Conservation (phyloP, 2,888 invertebrate species). For the Yponomeuta evonymella region DNA sequence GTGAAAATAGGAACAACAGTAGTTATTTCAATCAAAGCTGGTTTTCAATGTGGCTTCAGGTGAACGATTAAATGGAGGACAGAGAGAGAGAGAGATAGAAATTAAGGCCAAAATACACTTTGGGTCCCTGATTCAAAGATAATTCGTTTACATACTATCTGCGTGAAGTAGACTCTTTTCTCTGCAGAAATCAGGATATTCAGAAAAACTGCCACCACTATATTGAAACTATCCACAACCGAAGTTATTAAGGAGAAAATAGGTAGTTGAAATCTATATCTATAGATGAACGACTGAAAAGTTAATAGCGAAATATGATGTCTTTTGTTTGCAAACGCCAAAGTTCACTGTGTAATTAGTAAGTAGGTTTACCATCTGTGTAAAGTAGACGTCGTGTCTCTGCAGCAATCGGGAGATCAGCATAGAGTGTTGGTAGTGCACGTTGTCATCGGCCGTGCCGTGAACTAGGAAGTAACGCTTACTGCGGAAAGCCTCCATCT, state of each 20-base stretch:
- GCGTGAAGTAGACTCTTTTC: background rate
- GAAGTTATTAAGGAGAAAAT: too few species aligned
- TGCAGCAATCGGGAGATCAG: constrained; percentile 91
- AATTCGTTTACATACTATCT: background rate
- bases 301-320: too few species aligned
- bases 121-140: background rate
- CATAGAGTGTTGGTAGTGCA: constrained; percentile 98
- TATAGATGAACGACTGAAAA: too few species aligned
- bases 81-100: too few species aligned
- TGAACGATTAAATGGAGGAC: too few species aligned
- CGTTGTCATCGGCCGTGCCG: constrained; percentile 96
- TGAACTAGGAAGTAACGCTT: constrained; percentile 94
- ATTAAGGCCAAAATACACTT: background rate
- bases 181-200: background rate
- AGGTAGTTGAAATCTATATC: too few species aligned
- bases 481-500: constrained; percentile 67
- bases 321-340: too few species aligned
- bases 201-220: background rate
- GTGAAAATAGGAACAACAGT: too few species aligned
- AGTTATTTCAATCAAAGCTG: too few species aligned
- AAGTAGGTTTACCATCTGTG: constrained; percentile 84
- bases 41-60: too few species aligned
- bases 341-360: too few species aligned
- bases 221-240: too few species aligned
- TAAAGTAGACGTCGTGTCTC: constrained; percentile 89